Evolutionary conservation across 2,113 vertebrate species (phyloP).

Genomic region (Vulpes lagopus): DNA sequence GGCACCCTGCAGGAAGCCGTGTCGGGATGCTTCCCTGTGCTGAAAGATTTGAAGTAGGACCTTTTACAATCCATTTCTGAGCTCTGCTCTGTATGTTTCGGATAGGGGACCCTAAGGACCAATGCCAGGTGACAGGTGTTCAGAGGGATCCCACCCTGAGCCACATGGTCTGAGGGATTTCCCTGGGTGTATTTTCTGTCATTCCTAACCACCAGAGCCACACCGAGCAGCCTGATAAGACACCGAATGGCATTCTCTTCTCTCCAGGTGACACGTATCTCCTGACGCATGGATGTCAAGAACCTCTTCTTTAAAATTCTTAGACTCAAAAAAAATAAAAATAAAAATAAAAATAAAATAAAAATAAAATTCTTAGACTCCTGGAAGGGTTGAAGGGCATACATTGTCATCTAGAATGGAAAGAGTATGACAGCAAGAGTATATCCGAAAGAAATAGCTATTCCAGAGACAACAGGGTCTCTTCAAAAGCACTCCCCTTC

Average conservation of each 20-base stretch:
- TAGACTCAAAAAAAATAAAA: not conserved
- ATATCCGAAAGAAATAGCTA: not conserved
- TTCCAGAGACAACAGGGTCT: not conserved
- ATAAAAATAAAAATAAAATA: too few relatives aligned
- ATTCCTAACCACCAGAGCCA: not conserved
- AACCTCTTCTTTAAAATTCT: not conserved
- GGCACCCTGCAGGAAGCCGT: not conserved
- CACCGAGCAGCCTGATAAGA: not conserved
- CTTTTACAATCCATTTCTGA: not conserved
- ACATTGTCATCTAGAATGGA: not conserved
- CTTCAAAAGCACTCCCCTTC: not conserved
- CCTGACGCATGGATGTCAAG: not conserved
- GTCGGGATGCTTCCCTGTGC: not conserved
- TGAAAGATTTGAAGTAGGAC: not conserved
- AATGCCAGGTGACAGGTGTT: not conserved
- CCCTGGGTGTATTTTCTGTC: not conserved
- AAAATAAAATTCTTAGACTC: not conserved
- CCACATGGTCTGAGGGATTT: not conserved
- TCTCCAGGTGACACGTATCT: not conserved
- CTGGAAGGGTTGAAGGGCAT: not conserved
- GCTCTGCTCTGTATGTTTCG: not conserved
- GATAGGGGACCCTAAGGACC: not conserved
- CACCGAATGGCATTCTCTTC: not conserved
- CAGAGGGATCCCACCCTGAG: not conserved
- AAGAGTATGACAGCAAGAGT: not conserved